Evolutionary conservation across 2,797 vertebrate species (phyloP), one percentile per base, ranked within the genome.

Genomic region (Lacerta viridis): DNA sequence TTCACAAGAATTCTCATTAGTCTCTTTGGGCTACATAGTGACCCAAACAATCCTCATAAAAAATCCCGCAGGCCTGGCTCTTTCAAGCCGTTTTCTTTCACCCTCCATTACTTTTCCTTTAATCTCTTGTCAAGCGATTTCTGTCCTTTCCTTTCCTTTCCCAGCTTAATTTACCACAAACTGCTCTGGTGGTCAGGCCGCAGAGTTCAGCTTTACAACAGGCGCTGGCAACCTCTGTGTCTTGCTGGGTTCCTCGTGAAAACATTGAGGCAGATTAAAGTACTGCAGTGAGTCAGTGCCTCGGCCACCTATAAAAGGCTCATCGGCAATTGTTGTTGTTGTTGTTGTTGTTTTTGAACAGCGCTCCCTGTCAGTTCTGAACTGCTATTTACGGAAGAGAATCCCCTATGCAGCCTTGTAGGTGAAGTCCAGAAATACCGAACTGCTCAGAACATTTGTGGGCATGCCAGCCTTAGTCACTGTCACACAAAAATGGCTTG

Each of bases 301-400:
- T 84, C 79, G 43, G 77, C 50, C 46, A 61, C 36, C 85, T 84
- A 84, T 78, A 84, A 88, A 84, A 88, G 17, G 84, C 46, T 74
- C 33, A 61, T n/a, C 50, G 59, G 33, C 23, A 55, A 79, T 41
- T 13, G 79, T 78, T 50, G 13, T 50, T 55, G 41, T 41, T 41
- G 41, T 41, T 41, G 33, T 41, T 41, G 41, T 6, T 43, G 6
- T 55, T 15, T 3, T 20, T 29, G 2, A 50, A 25, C 6, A 27
- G 36, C 33, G 43, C 46, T 69, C n/a, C 33, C 75, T 84, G 66
- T 84, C 81, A 84, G 39, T 84, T 84, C 36, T 79, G 27, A 43
- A 69, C 43, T 29, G 46, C 66, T 71, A 66, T n/a, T 66, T 29
- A 17, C 36, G 20, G 46, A 72, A 84, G 27, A 71, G 50, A 71